phyloP scores from a whole-genome alignment of 2,888 invertebrate species.

The Plebejus argus region DNA sequence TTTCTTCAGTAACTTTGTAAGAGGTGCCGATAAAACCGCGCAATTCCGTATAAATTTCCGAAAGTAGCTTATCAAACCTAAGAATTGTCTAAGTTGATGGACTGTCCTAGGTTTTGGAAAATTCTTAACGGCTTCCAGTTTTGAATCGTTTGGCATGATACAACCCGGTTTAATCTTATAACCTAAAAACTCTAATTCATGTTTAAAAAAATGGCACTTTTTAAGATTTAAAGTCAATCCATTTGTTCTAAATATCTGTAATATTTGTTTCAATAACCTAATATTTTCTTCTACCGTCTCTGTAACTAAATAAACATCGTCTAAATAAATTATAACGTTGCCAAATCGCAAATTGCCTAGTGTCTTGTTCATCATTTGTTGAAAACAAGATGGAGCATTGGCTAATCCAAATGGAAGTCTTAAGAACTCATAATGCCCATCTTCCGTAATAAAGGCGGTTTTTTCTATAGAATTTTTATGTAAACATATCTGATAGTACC shows the following conservation, averaged over 20 bases:
- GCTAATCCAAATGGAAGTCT: not conserved
- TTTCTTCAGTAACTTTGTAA: no score
- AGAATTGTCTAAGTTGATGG: slow-evolving; percentile 44
- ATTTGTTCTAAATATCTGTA: slow-evolving; percentile 39
- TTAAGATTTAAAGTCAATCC: slow-evolving; percentile 45
- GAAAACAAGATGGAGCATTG: not conserved
- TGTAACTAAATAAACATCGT: not conserved
- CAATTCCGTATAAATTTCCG: slow-evolving; percentile 49
- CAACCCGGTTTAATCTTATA: slow-evolving; percentile 39
- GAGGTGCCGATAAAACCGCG: slow-evolving; percentile 29
- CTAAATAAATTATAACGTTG: slow-evolving; percentile 38
- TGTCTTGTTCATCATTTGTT: slow-evolving; percentile 37
- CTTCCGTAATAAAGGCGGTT: not conserved
- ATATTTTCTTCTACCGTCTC: slow-evolving; percentile 25
- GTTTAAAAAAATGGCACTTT: slow-evolving; percentile 45
- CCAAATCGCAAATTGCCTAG: slow-evolving; percentile 37
- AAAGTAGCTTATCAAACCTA: slow-evolving; percentile 43
- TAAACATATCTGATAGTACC: not conserved
- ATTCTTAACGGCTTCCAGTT: slow-evolving; percentile 41
- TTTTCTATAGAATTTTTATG: not conserved
- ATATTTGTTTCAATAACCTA: slow-evolving; percentile 30
- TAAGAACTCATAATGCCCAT: not conserved
- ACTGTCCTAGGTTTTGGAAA: slow-evolving; percentile 42
- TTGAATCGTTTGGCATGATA: slow-evolving; percentile 40
- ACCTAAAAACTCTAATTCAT: slow-evolving; percentile 43